A percentile compares a stretch with the other conserved stretches of the same genome.
These are phyloP conservation scores for Dynastes maya DNA, from an alignment of 2,888 invertebrate species.

Conservation along the genomic window DNA sequence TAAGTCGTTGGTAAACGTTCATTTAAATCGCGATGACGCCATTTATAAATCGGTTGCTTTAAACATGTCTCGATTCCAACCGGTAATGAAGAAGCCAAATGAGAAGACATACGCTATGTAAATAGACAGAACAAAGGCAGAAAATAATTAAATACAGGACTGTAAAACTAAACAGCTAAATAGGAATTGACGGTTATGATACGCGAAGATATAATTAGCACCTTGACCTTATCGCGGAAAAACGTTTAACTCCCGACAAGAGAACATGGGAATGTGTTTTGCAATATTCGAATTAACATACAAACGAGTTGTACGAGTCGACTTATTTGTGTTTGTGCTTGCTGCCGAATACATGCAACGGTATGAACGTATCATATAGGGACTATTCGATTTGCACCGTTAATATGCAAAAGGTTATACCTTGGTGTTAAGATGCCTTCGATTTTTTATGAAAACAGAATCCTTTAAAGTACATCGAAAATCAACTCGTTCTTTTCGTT, in stretches of 20 bases:
- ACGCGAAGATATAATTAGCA: slow-evolving; percentile 39
- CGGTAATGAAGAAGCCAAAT: slow-evolving; percentile 15
- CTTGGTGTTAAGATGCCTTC: too few species aligned
- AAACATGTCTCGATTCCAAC: background rate
- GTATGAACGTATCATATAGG: background rate
- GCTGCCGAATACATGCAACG: slow-evolving; percentile 24
- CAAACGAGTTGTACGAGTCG: slow-evolving; percentile 29
- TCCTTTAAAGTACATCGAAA: too few species aligned
- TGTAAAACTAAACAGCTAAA: slow-evolving; percentile 27
- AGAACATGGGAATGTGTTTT: slow-evolving; percentile 42
- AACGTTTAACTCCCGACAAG: slow-evolving; percentile 22
- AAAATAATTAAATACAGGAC: slow-evolving; percentile 20
- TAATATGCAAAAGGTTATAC: too few species aligned
- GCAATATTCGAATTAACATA: slow-evolving; percentile 46
- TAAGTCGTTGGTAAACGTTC: slow-evolving; percentile 17
- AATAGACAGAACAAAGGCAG: slow-evolving; percentile 9
- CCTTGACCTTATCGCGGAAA: slow-evolving; percentile 45
- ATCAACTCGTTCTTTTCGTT: too few species aligned
- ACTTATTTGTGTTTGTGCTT: slow-evolving; percentile 38
- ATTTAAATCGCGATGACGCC: slow-evolving; percentile 22
- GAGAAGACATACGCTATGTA: slow-evolving; percentile 9
- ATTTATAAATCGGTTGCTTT: slow-evolving; percentile 11
- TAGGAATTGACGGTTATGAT: slow-evolving; percentile 32
- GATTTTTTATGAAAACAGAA: too few species aligned
- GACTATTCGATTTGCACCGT: background rate